These are phyloP conservation scores for Drosophila sp. DNA, from an alignment of 1,140 invertebrate genomes.

Conservation along the genomic window DNA sequence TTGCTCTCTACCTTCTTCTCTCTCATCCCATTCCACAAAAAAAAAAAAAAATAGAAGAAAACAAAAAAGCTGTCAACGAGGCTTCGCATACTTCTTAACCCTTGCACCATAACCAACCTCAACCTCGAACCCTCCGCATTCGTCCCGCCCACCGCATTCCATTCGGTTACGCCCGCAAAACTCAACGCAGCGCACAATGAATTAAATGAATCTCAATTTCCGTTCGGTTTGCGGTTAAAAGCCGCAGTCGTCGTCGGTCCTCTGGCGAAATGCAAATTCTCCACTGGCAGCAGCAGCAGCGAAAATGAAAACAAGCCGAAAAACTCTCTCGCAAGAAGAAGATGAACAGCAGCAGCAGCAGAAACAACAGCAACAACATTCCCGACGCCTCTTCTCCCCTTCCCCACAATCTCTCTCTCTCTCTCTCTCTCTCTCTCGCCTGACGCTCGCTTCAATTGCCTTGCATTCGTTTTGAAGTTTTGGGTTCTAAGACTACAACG, in stretches of 20 bases:
- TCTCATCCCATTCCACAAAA: not conserved
- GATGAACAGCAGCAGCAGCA: slow-evolving; percentile 23
- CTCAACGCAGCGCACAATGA: slow-evolving; percentile 65
- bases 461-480: slow-evolving; percentile 60
- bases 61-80: slow-evolving; percentile 62
- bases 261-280: slow-evolving; percentile 68
- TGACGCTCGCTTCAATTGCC: slow-evolving; percentile 56
- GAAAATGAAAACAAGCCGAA: slow-evolving; percentile 76
- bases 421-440: slow-evolving; percentile 18
- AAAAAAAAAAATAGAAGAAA: not conserved
- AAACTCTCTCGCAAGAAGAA: slow-evolving; percentile 39
- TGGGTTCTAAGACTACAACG: slow-evolving; percentile 24
- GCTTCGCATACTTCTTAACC: slow-evolving; percentile 50
- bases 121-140: not conserved
- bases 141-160: not conserved
- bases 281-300: slow-evolving; percentile 34
- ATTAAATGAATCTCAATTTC: slow-evolving; percentile 82
- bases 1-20: slow-evolving; percentile 1
- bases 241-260: slow-evolving; percentile 57
- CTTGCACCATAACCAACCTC: slow-evolving; percentile 28
- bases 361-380: slow-evolving; percentile 41
- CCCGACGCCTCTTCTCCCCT: not conserved
- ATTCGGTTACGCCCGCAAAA: slow-evolving; percentile 17
- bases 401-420: not conserved
- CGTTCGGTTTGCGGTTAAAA: slow-evolving; percentile 81